phyloP scores from a whole-genome alignment of 2,113 vertebrate genomes.

The Colius striatus region DNA sequence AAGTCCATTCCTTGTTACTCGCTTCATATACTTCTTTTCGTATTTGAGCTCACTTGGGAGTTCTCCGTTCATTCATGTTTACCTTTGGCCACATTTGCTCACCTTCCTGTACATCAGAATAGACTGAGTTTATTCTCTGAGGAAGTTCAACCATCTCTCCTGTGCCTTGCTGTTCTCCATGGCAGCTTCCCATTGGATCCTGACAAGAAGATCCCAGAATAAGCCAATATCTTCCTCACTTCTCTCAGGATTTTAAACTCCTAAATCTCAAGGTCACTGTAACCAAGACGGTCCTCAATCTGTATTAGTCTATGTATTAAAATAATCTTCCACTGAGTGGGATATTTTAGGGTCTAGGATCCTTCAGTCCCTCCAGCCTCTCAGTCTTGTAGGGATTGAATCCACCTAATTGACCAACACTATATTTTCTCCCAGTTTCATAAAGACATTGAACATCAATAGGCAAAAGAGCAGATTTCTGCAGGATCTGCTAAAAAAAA shows the following conservation, averaged over 20 bases:
- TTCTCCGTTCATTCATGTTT: background rate
- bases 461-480: background rate
- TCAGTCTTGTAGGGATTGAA: background rate
- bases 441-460: background rate
- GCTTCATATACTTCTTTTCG: background rate
- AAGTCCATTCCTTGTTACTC: background rate
- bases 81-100: background rate
- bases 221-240: background rate
- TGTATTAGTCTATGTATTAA: background rate
- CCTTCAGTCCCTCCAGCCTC: background rate
- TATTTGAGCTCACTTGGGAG: background rate
- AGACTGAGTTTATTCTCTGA: background rate
- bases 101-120: background rate
- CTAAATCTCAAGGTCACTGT: background rate
- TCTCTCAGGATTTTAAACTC: background rate
- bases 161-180: background rate
- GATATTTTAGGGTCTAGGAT: background rate
- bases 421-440: background rate
- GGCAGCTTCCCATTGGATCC: background rate
- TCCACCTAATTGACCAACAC: background rate
- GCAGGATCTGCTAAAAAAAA: background rate
- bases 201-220: background rate
- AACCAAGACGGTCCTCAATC: rapidly evolving
- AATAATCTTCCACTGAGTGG: background rate
- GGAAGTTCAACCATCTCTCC: background rate